These are phyloP conservation scores for Saccopteryx leptura DNA, from an alignment of 2,113 vertebrate species.

Conservation along the genomic window DNA sequence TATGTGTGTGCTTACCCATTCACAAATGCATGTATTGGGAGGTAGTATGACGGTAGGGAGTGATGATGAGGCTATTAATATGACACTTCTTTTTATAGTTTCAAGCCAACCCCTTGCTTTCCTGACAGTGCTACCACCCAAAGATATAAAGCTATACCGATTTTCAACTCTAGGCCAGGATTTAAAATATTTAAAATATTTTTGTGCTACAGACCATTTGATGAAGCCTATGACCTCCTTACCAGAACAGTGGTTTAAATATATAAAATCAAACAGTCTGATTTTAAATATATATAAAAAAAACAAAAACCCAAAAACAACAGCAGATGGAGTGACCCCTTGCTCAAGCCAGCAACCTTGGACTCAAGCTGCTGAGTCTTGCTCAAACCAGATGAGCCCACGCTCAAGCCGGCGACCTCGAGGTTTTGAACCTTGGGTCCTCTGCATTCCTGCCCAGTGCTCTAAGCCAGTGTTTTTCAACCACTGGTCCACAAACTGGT, in stretches of 20 bases:
- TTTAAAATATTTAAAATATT: conserved; percentile 44
- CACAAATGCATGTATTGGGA: background rate
- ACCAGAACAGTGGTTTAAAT: conserved; percentile 38
- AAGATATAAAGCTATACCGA: background rate
- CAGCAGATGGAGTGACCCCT: too few species aligned
- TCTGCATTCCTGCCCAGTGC: too few species aligned
- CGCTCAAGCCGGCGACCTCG: too few species aligned
- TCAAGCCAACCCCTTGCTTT: background rate
- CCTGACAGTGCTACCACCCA: background rate
- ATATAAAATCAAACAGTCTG: background rate
- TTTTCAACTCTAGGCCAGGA: conserved; percentile 5
- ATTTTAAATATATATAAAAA: too few species aligned
- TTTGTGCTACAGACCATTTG: background rate
- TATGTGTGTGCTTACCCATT: too few species aligned
- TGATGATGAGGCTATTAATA: background rate
- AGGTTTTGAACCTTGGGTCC: too few species aligned
- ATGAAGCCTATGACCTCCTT: background rate
- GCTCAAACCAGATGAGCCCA: too few species aligned
- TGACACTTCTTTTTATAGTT: conserved; percentile 6
- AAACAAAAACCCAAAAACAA: too few species aligned
- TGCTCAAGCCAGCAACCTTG: too few species aligned
- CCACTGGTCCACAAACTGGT: too few species aligned
- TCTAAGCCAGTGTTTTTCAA: too few species aligned
- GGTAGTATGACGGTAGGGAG: background rate
- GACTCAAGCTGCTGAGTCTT: too few species aligned